A percentile compares a stretch with the other conserved stretches of the same genome.
Conservation (phyloP, 2,888 invertebrate species). For the Poecilus cupreus region DNA sequence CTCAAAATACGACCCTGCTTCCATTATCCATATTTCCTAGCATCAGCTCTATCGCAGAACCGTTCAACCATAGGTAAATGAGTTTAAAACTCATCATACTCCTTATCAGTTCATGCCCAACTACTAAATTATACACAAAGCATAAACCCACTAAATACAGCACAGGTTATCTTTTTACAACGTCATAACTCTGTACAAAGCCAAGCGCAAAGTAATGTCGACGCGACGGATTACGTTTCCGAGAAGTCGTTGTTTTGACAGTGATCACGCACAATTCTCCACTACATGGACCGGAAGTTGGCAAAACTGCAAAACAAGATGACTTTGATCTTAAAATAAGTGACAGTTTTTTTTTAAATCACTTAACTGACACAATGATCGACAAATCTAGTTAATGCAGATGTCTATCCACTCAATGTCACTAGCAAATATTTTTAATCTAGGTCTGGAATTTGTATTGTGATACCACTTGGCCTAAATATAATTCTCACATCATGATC, state of each 20-base stretch:
- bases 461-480: not conserved
- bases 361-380: slow-evolving; percentile 29
- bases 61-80: slow-evolving; percentile 23
- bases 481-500: not conserved
- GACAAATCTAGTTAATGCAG: slow-evolving; percentile 19
- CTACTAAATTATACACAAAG: slow-evolving; percentile 2
- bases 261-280: slow-evolving; percentile 1
- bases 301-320: slow-evolving; percentile 40
- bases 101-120: slow-evolving; percentile 2
- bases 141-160: not conserved
- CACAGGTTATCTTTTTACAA: not conserved
- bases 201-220: not conserved
- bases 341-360: not conserved
- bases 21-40: slow-evolving; percentile 7
- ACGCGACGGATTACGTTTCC: not conserved
- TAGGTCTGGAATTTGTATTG: not conserved
- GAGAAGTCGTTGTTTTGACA: slow-evolving; percentile 26
- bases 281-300: slow-evolving; percentile 28
- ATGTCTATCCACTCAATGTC: slow-evolving; percentile 28
- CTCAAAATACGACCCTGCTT: not conserved
- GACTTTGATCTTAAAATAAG: slow-evolving; percentile 48
- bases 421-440: not conserved
- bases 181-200: not conserved
- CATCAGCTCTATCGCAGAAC: not conserved
- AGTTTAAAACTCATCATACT: not conserved